Evolutionary conservation across 2,888 invertebrate species (phyloP), one percentile per base, ranked within the genome.

Genomic region (Epinotia bilunana): DNA sequence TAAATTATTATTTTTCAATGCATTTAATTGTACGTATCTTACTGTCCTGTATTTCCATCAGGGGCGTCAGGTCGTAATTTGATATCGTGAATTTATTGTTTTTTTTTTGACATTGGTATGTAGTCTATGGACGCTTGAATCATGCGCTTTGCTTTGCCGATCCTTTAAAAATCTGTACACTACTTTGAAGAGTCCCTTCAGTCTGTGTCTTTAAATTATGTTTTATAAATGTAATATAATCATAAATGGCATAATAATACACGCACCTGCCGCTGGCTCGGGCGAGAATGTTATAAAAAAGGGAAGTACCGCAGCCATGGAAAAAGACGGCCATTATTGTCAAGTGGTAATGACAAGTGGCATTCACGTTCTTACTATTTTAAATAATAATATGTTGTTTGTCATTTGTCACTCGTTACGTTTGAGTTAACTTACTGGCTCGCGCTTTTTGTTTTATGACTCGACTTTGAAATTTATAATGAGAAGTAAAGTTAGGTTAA

Each of bases 261-360:
- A 1, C 16, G 53, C 53, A 53, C 7, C n/a, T 53, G 53, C n/a
- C 16, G n/a, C 53, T n/a, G n/a, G n/a, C 53, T 53, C 53, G 53
- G 53, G n/a, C 16, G 16, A 39, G 53, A 71, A 71, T 71, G 53
- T 55, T 53, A 1, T 53, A 65, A 55, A 55, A 64, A 55, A 65
- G 53, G 28, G n/a, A 65, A 65, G 49, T 65, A n/a, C 6, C 33
- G 9, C 53, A 53, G 53, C 53, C 53, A 53, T 18, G 11, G 20
- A 64, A 64, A 65, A 55, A 65, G 12, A 53, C 62, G 18, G 18
- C 23, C 16, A 49, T 53, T 53, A 53, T 53, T 20, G 12, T 28
- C 23, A 53, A 64, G 64, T 65, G 62, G 7, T 28, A 55, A 33
- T 65, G 16, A 55, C 33, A 18, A 65, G n/a, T 53, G 28, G 28